Base-by-base conservation (phyloP, 2,888 invertebrate species). In the Ormyrus rosae region DNA sequence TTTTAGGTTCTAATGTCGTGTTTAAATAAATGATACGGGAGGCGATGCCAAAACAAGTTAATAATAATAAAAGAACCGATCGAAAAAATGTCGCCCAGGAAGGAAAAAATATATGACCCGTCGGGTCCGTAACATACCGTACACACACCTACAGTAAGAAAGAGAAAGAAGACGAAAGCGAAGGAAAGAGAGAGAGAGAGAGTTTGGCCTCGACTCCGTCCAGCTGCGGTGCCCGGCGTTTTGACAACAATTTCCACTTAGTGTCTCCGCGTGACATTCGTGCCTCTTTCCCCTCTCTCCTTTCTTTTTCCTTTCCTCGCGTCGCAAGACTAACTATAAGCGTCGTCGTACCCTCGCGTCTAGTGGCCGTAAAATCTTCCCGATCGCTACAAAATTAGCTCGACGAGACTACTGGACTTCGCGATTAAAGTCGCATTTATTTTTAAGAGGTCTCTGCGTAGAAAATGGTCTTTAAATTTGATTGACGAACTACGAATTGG, bases 181-280 rank as follows among this genome's bases (percentile, higher is more conserved):
- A 75, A 13, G 55, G 48, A 46, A 10, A 73, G 56, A 69, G 45
- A 60, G 19, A 46, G 13, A 55, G n/a, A 72, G 67, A 72, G 70
- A 68, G 56, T 72, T 72, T 10, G 56, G 53, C 58, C 58, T 73
- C 63, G 71, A 60, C 61, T 69, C 63, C 51, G 60, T n/a, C 48
- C 79, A 72, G 65, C 86, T 85, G 83, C 82, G 84, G 85, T 85
- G 82, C 85, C 87, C 84, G 85, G 86, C 86, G 86, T 89, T 89
- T 90, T 89, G 90, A 90, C 90, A 90, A 89, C 90, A 89, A 89
- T 90, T 90, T 90, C 90, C 90, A 90, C 90, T 90, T 90, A 90
- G 89, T 88, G 88, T 85, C 87, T 86, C 85, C 83, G 85, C 87
- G 87, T 86, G 88, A 71, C 72, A 76, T 71, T 63, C 56, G 53